Base-by-base conservation (phyloP, 2,797 vertebrate genomes). In the Lacerta agilis region DNA sequence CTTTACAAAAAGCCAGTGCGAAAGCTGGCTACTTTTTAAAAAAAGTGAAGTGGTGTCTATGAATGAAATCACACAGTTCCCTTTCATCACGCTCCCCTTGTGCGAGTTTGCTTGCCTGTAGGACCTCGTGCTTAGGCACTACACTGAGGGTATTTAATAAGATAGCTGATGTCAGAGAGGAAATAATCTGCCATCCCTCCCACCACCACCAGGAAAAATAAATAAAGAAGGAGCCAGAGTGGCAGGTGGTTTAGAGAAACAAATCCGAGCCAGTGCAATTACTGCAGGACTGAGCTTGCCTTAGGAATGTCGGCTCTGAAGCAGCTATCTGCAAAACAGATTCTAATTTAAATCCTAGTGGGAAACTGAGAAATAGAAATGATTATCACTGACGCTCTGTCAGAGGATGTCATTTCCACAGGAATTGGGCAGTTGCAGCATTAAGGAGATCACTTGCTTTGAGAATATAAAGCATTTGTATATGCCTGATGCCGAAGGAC, bases 291-390 rank as follows among this genome's bases (percentile, higher is more conserved):
- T 83, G 75, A 79, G 87, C 90, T 91, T 91, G 88, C 89, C 86
- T 90, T 80, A 86, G 79, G 25, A 94, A 80, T 72, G 20, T 64
- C 38, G 83, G n/a, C 10, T 87, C 18, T 23, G 79, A 90, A 85
- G 27, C 82, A 77, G 83, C 82, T 88, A 67, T 86, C 87, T 92
- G n/a, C 78, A 91, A 91, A 92, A 87, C 41, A 90, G 49, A 91
- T 88, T 92, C 71, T 90, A 90, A 92, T 87, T 94, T 86, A 79
- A 88, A 89, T 38, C 79, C 38, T 87, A 83, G 49, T 86, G 61
- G 73, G 87, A 93, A 94, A 86, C 49, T 75, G 38, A 85, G 72
- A 93, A 89, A 86, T 94, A 93, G 69, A 95, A 91, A 85, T 85
- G 17, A 3, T 87, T 90, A 85, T 85, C 38, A 29, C 13, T 58